Base-by-base conservation (phyloP, 2,113 vertebrate genomes). In the Cettia cetti region DNA sequence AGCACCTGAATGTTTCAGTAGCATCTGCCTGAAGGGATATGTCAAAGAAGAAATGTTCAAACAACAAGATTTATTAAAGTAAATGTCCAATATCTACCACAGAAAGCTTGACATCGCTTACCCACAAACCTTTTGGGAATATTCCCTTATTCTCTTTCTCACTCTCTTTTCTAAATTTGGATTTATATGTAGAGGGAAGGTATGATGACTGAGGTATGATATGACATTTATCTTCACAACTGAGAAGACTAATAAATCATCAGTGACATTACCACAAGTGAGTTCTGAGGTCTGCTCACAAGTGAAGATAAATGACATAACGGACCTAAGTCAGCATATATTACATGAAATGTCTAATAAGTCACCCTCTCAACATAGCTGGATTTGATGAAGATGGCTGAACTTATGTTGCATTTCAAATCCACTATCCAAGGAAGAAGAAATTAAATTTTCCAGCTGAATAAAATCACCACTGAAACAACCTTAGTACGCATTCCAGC, bases 31-130 rank as follows among this genome's bases (percentile, higher is more conserved):
- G 84, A 92, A 94, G 81, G 91, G n/a, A 85, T 95, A 61, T 86
- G 93, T 96, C 95, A 96, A 92, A 92, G 82, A 94, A 93, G 33
- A 93, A 90, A 76, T 86, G 69, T 77, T 96, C 47, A 7, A 96
- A 96, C 94, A 97, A 96, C 84, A 96, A 94, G 78, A 95, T 96
- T 96, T 96, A 96, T 97, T 96, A 95, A 96, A 97, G 81, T 81
- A 89, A 87, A 77, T 92, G 78, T 90, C 84, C 92, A 88, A 86
- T 94, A 95, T 96, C 68, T 91, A 80, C 86, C 63, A 86, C 65
- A 93, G 82, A 94, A 94, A 87, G 63, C 56, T 92, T 95, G 83
- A 94, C 93, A 97, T 96, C 47, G 11, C 72, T 93, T 96, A 95
- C 85, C 90, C 75, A 84, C 69, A 82, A 94, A 90, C 72, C 94